Base-by-base conservation (phyloP, 30 jellyfish, hydroid and myxozoan genomes). In the Aurelia coerulea region DNA sequence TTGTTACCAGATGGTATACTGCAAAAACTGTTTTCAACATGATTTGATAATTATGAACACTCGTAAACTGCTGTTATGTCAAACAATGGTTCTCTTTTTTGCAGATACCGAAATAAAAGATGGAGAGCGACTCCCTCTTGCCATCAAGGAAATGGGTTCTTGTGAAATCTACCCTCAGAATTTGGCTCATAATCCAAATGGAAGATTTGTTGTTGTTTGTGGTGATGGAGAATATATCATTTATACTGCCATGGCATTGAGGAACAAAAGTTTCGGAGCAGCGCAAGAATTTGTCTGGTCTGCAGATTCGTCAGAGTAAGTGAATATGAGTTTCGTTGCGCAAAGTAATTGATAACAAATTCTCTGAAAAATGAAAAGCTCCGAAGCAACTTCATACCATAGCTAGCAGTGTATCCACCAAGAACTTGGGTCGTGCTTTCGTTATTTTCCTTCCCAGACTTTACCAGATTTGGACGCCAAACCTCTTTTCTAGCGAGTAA, bases 221-320 rank as follows among this genome's bases (percentile, higher is more conserved):
- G 99, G 99, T 49, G 98, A 91, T 76, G 98, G 98, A 18, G 99
- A 96, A 67, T 96, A 91, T 81, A 96, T 91, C 76, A 91, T 96
- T 3, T 96, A 96, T 90, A 96, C 99, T 64, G 98, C 99, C 10
- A 91, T 96, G 97, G 99, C 99, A 4, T 81, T 96, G 74, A 76
- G 99, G 63, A 96, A 91, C 63, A 96, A 96, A 60, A 89, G 98
- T 65, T 96, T 92, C 79, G 99, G 98, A 33, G 74, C 96, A 9
- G 98, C 98, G 2, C 98, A 91, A 73, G 97, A 89, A 62, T 96
- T 96, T 72, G 99, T 91, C 3, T 96, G 99, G 99, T 91, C 98
- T 33, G 96, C 98, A 8, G 99, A 96, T 67, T 96, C 99, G 1
- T 91, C 99, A 31, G 97, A 92, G 97, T 96, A 79, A 68, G 97